Base-by-base conservation (phyloP, 2,113 vertebrate genomes). In the Cinclus cinclus region DNA sequence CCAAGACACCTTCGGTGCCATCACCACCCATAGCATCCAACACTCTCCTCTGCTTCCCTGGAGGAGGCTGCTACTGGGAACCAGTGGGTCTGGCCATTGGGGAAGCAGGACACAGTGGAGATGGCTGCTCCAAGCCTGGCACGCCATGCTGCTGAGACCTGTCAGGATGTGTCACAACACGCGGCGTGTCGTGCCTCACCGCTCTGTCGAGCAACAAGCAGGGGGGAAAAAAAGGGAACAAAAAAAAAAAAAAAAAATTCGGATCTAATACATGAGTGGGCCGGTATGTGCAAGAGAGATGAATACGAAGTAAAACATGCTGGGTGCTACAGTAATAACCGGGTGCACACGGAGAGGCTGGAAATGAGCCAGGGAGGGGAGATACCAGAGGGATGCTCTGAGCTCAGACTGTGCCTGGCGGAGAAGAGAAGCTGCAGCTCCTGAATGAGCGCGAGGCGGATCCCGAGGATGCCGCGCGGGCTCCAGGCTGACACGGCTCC, bases 221-320 rank as follows among this genome's bases (percentile, higher is more conserved):
- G 15, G 13, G 5, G 13, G 5, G 41, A 50, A 41, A 44, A 33
- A 42, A 53, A 2, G 11, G 13, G 4, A 13, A 62, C 17, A 31
- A 31, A 35, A 31, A 62, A 60, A 24, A 15, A 30, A 50, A 65
- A 52, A 53, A 56, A 23, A 39, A 15, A 87, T 81, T 79, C 19
- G 14, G 90, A 94, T 95, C 90, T 93, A 96, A 95, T 89, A 75
- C 46, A 37, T 91, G 90, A 90, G 94, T 95, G 84, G 91, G 94
- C 64, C 6, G 84, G 33, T 69, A 78, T 71, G 94, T 96, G 92
- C 91, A 88, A 83, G 85, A 69, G 96, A 95, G 91, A 93, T 90
- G 94, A 91, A 85, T 90, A 92, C 78, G 78, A 95, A 95, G 75
- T 82, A 93, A 96, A 97, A 92, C 77, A 95, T 21, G 71, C 95